phyloP scores from a whole-genome alignment of 2,888 invertebrate species.

The Caprella mutica region DNA sequence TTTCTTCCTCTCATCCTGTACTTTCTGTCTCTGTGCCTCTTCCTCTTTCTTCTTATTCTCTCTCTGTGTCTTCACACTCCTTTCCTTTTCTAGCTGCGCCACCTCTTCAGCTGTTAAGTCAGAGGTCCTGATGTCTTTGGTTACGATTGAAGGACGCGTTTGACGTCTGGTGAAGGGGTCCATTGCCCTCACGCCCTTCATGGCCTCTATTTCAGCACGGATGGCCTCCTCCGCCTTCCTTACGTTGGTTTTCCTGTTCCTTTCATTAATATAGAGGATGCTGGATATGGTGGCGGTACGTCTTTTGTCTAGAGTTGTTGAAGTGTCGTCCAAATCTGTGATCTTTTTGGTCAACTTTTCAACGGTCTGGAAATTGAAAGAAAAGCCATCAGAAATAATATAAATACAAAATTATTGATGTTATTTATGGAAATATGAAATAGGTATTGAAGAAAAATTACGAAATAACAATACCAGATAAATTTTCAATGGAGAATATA shows the following conservation, averaged over 20 bases:
- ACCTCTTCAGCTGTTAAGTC: conserved; percentile 25
- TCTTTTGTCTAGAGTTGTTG: conserved; percentile 77
- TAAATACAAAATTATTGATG: too few relatives aligned
- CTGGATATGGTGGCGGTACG: conserved; percentile 83
- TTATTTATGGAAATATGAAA: too few relatives aligned
- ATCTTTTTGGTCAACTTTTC: conserved; percentile 59
- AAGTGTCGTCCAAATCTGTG: conserved; percentile 78
- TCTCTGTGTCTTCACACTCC: conserved; percentile 29
- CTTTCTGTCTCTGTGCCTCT: conserved; percentile 27
- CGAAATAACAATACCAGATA: too few relatives aligned
- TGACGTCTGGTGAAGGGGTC: conserved; percentile 72
- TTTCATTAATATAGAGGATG: conserved; percentile 91
- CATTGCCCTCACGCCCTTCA: conserved; percentile 61
- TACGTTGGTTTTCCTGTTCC: conserved; percentile 82
- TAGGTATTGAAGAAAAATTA: too few relatives aligned
- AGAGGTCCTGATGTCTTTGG: conserved; percentile 30
- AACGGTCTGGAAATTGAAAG: too few relatives aligned
- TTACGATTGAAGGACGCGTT: conserved; percentile 38
- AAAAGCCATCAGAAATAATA: too few relatives aligned
- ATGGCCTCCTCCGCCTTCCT: conserved; percentile 91
- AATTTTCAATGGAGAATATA: too few relatives aligned
- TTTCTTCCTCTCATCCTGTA: conserved; percentile 26
- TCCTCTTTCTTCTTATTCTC: conserved; percentile 37
- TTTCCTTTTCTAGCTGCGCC: conserved; percentile 13
- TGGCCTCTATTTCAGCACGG: conserved; percentile 56